A percentile compares a stretch with the other conserved stretches of the same genome.
Conservation (phyloP, 2,888 invertebrate genomes). For the Harmothoe impar region DNA sequence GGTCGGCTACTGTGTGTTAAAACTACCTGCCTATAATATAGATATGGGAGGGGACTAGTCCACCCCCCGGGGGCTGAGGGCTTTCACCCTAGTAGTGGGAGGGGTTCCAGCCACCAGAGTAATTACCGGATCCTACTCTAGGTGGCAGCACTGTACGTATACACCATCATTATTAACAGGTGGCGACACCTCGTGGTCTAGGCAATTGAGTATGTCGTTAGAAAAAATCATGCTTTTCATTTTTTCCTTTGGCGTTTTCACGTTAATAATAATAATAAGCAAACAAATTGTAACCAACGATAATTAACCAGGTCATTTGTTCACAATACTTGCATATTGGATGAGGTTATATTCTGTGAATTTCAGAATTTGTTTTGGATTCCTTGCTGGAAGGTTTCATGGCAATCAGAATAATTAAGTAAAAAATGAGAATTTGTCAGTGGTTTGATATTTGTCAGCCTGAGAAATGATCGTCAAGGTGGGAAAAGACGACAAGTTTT, state of each 20-base stretch:
- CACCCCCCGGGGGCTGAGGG: not conserved
- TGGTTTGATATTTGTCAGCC: conserved; percentile 2
- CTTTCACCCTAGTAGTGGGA: not conserved
- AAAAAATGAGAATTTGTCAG: not conserved
- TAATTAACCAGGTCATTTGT: not conserved
- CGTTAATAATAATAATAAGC: not conserved
- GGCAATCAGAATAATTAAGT: not conserved
- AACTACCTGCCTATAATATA: conserved; percentile 75
- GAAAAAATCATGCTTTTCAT: conserved; percentile 24
- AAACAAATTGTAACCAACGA: not conserved
- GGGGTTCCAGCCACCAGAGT: conserved; percentile 38
- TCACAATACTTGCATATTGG: conserved; percentile 8
- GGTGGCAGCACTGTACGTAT: conserved; percentile 44
- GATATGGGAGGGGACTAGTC: conserved; percentile 62
- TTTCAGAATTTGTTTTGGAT: not conserved
- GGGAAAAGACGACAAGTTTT: not conserved
- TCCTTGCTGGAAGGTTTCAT: conserved; percentile 1
- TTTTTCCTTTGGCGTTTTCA: not conserved
- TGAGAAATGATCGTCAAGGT: not conserved
- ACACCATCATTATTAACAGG: conserved; percentile 2
- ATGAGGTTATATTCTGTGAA: not conserved
- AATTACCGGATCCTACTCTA: not conserved
- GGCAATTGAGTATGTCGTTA: conserved; percentile 51
- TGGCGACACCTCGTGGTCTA: conserved; percentile 53
- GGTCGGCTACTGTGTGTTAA: conserved; percentile 82